Conservation (phyloP, 2,797 vertebrate species). For the Silurus lanzhouensis region DNA sequence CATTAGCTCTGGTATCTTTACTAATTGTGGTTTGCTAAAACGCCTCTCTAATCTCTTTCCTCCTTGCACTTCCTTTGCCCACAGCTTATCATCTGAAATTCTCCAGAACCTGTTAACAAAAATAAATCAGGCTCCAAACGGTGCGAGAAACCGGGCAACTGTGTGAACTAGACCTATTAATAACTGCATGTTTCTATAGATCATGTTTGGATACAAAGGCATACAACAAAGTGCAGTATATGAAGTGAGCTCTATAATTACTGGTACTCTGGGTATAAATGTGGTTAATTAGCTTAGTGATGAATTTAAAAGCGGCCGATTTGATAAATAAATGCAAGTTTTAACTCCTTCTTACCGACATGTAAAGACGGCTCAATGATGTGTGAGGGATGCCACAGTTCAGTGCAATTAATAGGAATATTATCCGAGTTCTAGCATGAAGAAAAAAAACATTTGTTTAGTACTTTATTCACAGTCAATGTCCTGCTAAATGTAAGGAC, state of each 20-base stretch:
- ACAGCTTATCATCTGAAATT: neutral
- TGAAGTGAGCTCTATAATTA: neutral
- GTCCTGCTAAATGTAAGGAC: neutral
- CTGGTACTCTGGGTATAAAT: neutral
- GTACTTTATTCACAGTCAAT: neutral
- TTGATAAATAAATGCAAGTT: neutral
- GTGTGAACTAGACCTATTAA: neutral
- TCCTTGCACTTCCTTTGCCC: neutral
- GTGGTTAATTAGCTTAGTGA: neutral
- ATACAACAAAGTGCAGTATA: neutral
- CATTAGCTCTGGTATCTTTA: neutral
- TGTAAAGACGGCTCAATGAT: conserved; percentile 49
- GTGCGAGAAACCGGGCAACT: neutral
- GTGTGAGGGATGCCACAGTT: rapidly evolving
- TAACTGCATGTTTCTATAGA: neutral
- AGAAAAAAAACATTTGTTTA: neutral
- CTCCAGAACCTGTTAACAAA: neutral
- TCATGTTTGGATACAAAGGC: neutral
- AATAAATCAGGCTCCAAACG: too few species aligned
- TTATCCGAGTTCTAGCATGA: neutral
- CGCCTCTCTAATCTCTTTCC: conserved; percentile 9
- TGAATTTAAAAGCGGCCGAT: neutral
- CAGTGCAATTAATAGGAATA: rapidly evolving
- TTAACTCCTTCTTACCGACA: conserved; percentile 60
- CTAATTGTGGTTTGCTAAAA: neutral